A percentile compares a stretch with the other conserved stretches of the same genome.
Evolutionary conservation across 2,888 invertebrate species (phyloP).

Genomic region (Amphipyra tragopoginis): DNA sequence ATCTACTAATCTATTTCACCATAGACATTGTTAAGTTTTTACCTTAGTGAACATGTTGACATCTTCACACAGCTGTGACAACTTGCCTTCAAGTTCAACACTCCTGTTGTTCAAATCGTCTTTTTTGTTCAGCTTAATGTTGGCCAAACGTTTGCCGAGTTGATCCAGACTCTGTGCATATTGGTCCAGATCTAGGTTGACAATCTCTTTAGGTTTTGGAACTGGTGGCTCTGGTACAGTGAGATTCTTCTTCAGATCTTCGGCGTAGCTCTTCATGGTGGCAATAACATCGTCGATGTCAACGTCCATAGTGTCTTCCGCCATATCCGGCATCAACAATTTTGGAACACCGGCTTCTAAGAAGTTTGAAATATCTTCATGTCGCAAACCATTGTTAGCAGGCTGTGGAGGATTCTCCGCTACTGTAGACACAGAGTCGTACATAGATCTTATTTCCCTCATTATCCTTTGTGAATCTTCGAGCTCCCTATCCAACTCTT

Average conservation of each 20-base stretch:
- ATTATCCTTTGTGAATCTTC: slow-evolving; percentile 78
- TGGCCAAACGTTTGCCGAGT: slow-evolving; percentile 76
- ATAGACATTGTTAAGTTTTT: slow-evolving; percentile 6
- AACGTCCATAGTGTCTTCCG: slow-evolving; percentile 65
- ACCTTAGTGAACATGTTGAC: slow-evolving; percentile 82
- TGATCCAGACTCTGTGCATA: slow-evolving; percentile 78
- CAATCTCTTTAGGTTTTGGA: slow-evolving; percentile 56
- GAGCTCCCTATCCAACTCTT: slow-evolving; percentile 76
- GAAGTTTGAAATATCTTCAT: slow-evolving; percentile 74
- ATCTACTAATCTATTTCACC: no score
- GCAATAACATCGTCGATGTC: slow-evolving; percentile 77
- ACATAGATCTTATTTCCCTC: slow-evolving; percentile 77
- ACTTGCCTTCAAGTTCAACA: slow-evolving; percentile 75
- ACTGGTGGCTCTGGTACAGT: slow-evolving; percentile 51
- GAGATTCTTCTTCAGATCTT: slow-evolving; percentile 75
- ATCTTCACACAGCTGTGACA: slow-evolving; percentile 76
- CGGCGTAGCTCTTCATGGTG: slow-evolving; percentile 75
- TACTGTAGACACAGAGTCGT: slow-evolving; percentile 66
- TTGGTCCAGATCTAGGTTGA: slow-evolving; percentile 71
- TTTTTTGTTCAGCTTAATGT: slow-evolving; percentile 71
- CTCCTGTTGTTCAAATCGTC: slow-evolving; percentile 67
- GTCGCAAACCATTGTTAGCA: slow-evolving; percentile 59
- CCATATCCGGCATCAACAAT: slow-evolving; percentile 78
- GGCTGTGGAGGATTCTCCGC: slow-evolving; percentile 33
- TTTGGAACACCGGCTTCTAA: slow-evolving; percentile 74